Evolutionary conservation across 2,113 vertebrate species (phyloP).

Genomic region (Megaleporinus macrocephalus): DNA sequence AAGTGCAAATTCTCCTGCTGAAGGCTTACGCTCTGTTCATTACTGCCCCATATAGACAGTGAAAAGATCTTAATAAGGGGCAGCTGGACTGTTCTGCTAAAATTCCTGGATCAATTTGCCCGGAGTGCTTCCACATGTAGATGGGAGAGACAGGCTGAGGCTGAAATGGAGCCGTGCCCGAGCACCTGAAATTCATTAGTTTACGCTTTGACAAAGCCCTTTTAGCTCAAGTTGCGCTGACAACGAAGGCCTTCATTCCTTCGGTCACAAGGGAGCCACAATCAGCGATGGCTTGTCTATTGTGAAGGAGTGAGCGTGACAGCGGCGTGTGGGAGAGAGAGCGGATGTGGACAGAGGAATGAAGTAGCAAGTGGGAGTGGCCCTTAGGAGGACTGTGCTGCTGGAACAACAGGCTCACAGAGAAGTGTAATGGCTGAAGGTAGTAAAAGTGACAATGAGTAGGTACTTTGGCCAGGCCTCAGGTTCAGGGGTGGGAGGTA

Average conservation of each 20-base stretch:
- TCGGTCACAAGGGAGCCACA: slow-evolving; percentile 1
- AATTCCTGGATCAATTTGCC: slow-evolving; percentile 34
- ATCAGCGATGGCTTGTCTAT: slow-evolving; percentile 14
- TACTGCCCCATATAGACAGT: slow-evolving; percentile 12
- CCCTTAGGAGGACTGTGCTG: slow-evolving; percentile 23
- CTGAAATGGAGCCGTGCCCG: slow-evolving; percentile 5
- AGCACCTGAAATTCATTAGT: slow-evolving; percentile 30
- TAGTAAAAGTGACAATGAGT: slow-evolving; percentile 2
- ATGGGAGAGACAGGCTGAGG: not conserved
- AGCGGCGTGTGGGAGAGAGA: slow-evolving; percentile 19
- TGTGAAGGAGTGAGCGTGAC: slow-evolving; percentile 20
- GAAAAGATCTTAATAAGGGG: slow-evolving; percentile 37
- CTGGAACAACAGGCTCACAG: slow-evolving; percentile 22
- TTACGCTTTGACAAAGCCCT: slow-evolving; percentile 30
- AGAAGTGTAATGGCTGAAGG: not conserved
- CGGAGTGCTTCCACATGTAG: slow-evolving; percentile 38
- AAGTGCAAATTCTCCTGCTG: not conserved
- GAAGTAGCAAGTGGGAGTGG: slow-evolving; percentile 42
- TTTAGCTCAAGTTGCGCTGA: slow-evolving; percentile 11
- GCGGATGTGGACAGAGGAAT: slow-evolving; percentile 27
- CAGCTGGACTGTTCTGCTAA: slow-evolving; percentile 21
- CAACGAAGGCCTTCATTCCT: slow-evolving; percentile 1
- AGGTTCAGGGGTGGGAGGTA: no score
- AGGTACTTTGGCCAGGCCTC: not conserved
- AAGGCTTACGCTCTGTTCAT: not conserved